Percentiles rank a stretch among this genome's conserved stretches.
phyloP scores from a whole-genome alignment of 2,113 vertebrate species.

The Leptobrachium ailaonicum region DNA sequence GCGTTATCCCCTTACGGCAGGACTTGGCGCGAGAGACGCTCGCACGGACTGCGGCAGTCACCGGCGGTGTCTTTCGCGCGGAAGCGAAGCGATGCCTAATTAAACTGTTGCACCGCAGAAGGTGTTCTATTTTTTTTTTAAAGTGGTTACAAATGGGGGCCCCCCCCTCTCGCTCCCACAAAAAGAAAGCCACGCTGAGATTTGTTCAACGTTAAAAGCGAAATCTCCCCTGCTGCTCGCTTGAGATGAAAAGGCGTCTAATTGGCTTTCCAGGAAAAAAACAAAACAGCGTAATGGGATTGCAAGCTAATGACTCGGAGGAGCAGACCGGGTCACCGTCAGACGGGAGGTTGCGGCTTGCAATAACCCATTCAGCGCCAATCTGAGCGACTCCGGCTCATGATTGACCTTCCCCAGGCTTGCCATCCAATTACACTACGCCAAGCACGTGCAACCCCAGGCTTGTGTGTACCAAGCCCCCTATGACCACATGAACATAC shows the following conservation, averaged over 20 bases:
- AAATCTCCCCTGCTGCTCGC: slow-evolving; percentile 38
- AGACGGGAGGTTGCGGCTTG: not conserved
- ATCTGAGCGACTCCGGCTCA: too few species aligned
- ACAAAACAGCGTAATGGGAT: slow-evolving; percentile 13
- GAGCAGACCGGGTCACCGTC: not conserved
- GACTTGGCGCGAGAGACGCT: not conserved
- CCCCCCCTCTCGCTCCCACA: slow-evolving; percentile 63
- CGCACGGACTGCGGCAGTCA: not conserved
- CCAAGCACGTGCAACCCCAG: too few species aligned
- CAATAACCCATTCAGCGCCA: not conserved
- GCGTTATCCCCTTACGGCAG: not conserved
- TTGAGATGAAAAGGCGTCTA: not conserved
- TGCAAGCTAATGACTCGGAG: slow-evolving; percentile 7
- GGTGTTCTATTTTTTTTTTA: slow-evolving; percentile 53
- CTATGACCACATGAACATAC: not conserved
- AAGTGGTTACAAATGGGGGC: slow-evolving; percentile 66
- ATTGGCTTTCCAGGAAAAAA: slow-evolving; percentile 35
- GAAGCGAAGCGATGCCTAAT: slow-evolving; percentile 64
- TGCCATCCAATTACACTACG: too few species aligned
- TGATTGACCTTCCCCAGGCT: too few species aligned
- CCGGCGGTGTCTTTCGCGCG: not conserved
- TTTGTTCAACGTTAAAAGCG: slow-evolving; percentile 53
- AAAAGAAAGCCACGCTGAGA: slow-evolving; percentile 49
- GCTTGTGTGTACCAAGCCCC: too few species aligned
- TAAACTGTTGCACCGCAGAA: slow-evolving; percentile 68